These are phyloP conservation scores for Campylorhamphus procurvoides DNA, from an alignment of 2,113 vertebrate genomes.

Conservation along the genomic window DNA sequence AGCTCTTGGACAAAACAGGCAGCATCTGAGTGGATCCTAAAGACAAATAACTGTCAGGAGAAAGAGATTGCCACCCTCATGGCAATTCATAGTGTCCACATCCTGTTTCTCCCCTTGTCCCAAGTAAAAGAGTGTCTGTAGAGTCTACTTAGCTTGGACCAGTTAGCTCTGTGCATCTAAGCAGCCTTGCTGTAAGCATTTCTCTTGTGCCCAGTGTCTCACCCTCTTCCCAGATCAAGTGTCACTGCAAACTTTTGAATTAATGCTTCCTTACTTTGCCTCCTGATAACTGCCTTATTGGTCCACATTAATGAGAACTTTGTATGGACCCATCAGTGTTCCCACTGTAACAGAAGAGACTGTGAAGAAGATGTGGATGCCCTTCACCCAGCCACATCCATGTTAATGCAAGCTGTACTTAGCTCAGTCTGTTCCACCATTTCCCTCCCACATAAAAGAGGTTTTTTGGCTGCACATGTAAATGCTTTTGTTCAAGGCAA, in stretches of 20 bases:
- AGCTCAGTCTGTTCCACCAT: background rate
- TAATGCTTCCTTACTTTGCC: background rate
- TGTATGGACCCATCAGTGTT: background rate
- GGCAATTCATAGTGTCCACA: background rate
- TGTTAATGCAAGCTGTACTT: background rate
- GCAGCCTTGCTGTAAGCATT: background rate
- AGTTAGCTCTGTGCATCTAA: background rate
- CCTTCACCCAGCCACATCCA: background rate
- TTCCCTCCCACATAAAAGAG: background rate
- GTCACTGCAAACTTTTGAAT: background rate
- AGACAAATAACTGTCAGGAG: background rate
- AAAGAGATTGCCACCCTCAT: background rate
- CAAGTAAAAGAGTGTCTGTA: background rate
- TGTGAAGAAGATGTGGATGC: background rate
- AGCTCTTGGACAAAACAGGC: background rate
- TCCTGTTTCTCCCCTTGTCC: background rate
- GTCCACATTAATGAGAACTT: background rate
- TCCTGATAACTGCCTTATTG: background rate
- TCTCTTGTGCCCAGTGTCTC: background rate
- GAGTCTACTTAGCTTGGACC: background rate
- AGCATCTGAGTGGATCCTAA: background rate
- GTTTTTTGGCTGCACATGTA: background rate
- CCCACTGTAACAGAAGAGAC: background rate
- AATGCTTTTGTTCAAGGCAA: background rate
- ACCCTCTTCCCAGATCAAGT: background rate